Conservation (phyloP, 2,113 vertebrate genomes). For the Herpailurus yagouaroundi region DNA sequence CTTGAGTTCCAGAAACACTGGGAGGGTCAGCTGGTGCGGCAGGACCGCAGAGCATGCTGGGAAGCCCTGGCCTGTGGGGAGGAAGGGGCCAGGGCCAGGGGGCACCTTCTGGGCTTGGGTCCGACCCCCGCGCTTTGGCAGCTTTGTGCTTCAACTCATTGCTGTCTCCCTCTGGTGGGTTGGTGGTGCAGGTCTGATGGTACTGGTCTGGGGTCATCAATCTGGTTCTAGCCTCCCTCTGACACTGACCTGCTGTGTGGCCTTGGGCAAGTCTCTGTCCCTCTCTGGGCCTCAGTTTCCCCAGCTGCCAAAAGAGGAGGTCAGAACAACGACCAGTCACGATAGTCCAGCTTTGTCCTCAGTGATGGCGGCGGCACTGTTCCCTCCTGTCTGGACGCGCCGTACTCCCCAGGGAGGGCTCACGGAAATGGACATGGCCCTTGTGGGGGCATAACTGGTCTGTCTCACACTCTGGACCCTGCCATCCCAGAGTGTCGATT, state of each 20-base stretch:
- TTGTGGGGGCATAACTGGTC: background rate
- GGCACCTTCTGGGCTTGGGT: background rate
- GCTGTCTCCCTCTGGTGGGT: background rate
- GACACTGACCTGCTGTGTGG: background rate
- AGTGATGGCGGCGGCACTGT: background rate
- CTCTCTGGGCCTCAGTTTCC: background rate
- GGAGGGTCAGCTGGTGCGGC: background rate
- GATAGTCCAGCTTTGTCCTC: background rate
- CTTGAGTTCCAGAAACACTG: slow-evolving; percentile 22
- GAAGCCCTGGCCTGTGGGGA: background rate
- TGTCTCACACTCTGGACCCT: background rate
- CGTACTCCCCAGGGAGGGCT: background rate
- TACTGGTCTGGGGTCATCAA: background rate
- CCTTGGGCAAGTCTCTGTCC: background rate
- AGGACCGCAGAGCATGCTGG: slow-evolving; percentile 15
- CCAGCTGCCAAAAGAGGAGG: background rate
- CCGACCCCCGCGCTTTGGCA: background rate
- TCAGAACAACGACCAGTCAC: background rate
- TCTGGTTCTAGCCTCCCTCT: background rate
- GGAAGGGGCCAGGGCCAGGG: background rate
- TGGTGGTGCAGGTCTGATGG: background rate
- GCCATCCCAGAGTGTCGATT: background rate
- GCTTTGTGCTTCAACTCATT: background rate
- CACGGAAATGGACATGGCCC: background rate
- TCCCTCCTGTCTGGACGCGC: background rate